These are phyloP conservation scores for Thaleichthys pacificus DNA, from an alignment of 2,797 vertebrate genomes.

Conservation along the genomic window DNA sequence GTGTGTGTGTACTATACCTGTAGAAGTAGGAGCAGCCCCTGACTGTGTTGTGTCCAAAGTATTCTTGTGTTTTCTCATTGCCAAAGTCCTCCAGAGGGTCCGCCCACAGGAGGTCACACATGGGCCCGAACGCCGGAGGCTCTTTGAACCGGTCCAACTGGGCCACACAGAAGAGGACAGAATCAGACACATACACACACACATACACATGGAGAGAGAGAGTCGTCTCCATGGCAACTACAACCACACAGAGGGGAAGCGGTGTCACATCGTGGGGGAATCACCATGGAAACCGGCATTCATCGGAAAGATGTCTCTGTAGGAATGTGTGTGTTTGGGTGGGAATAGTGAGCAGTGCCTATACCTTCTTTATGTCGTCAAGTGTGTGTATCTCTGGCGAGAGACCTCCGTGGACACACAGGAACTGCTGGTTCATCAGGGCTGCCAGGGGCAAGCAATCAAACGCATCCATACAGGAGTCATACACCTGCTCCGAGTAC, in stretches of 20 bases:
- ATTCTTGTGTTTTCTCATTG: conserved; percentile 82
- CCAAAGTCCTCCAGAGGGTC: conserved; percentile 83
- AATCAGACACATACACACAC: conserved; percentile 41
- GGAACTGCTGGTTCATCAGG: conserved; percentile 85
- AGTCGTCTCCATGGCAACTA: conserved; percentile 69
- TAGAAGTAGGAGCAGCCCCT: conserved; percentile 84
- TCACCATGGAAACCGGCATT: conserved; percentile 75
- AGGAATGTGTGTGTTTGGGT: conserved; percentile 14
- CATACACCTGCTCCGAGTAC: conserved; percentile 85
- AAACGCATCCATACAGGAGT: conserved; percentile 84
- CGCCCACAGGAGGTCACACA: conserved; percentile 82
- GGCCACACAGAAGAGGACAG: conserved; percentile 11
- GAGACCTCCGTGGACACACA: conserved; percentile 81
- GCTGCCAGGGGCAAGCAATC: conserved; percentile 83
- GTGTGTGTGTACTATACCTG: conserved; percentile 62
- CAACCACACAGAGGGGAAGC: conserved; percentile 62
- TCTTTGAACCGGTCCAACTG: conserved; percentile 84
- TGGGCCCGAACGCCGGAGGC: conserved; percentile 81
- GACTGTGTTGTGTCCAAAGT: conserved; percentile 81
- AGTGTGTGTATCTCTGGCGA: conserved; percentile 83
- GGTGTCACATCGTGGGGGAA: conserved; percentile 69
- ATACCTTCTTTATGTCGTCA: conserved; percentile 84
- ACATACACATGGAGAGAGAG: no score
- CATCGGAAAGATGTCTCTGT: conserved; percentile 43
- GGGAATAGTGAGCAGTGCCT: conserved; percentile 27